Percentiles rank a stretch among this genome's conserved stretches.
phyloP scores from a whole-genome alignment of 1,140 invertebrate species.

The Sinella curviseta region DNA sequence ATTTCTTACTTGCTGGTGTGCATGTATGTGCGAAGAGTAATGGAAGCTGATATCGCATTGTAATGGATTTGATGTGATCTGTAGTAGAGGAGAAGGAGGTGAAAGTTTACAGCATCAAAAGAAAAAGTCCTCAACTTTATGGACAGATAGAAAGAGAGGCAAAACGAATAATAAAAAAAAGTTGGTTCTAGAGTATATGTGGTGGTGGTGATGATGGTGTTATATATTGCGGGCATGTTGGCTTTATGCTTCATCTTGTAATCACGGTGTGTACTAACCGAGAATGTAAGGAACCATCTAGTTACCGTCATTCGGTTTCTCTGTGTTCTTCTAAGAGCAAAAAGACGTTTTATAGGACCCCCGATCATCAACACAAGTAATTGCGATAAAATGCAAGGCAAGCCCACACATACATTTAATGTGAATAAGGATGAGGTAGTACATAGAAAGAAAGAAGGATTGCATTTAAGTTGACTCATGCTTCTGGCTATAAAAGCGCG shows the following conservation, averaged over 20 bases:
- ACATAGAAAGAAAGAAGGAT: no score
- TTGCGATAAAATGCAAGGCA: no score
- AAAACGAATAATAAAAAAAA: neutral
- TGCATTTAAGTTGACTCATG: no score
- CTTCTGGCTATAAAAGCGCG: no score
- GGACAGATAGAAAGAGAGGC: neutral
- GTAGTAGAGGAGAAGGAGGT: neutral
- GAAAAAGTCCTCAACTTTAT: slow-evolving; percentile 6
- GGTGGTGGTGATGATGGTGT: neutral
- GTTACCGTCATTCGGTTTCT: no score
- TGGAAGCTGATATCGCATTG: neutral
- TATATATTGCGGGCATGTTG: neutral
- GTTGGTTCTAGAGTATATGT: neutral
- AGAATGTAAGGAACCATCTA: no score
- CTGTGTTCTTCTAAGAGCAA: no score
- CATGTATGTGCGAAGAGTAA: neutral
- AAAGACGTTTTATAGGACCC: no score
- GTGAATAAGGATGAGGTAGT: no score
- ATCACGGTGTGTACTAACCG: neutral
- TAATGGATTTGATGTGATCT: neutral
- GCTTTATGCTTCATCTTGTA: neutral
- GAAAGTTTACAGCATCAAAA: slow-evolving; percentile 9
- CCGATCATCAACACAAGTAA: no score
- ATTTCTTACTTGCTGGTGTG: neutral
- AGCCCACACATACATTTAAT: no score